Evolutionary conservation across 2,888 invertebrate genomes (phyloP).

Genomic region (Therioaphis trifolii): DNA sequence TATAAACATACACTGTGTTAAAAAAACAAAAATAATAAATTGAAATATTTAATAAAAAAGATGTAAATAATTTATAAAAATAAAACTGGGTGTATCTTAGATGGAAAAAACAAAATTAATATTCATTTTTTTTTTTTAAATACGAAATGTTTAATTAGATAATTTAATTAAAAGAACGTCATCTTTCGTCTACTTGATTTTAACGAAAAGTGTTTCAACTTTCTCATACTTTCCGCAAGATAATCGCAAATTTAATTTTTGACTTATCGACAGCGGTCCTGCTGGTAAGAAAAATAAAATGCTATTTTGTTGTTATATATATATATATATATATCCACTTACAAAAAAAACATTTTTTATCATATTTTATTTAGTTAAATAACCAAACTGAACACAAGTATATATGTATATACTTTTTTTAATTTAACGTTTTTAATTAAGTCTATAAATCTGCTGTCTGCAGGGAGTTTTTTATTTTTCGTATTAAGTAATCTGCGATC

Average conservation of each 20-base stretch:
- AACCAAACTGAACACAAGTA: not conserved
- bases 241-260: not conserved
- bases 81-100: not conserved
- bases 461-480: not conserved
- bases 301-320: not conserved
- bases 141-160: not conserved
- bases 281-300: not conserved
- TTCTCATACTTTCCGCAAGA: not conserved
- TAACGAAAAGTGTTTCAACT: slow-evolving; percentile 13
- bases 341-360: no score
- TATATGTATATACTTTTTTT: no score
- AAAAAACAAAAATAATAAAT: no score
- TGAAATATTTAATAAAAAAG: not conserved
- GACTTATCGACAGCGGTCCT: not conserved
- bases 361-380: not conserved
- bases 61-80: not conserved
- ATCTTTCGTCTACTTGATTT: not conserved
- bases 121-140: not conserved
- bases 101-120: not conserved
- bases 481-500: no score
- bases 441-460: not conserved
- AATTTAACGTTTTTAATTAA: not conserved
- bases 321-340: no score
- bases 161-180: slow-evolving; percentile 26
- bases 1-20: no score